Evolutionary conservation across 2,113 vertebrate species (phyloP).

Genomic region (Pteruthius melanotis): DNA sequence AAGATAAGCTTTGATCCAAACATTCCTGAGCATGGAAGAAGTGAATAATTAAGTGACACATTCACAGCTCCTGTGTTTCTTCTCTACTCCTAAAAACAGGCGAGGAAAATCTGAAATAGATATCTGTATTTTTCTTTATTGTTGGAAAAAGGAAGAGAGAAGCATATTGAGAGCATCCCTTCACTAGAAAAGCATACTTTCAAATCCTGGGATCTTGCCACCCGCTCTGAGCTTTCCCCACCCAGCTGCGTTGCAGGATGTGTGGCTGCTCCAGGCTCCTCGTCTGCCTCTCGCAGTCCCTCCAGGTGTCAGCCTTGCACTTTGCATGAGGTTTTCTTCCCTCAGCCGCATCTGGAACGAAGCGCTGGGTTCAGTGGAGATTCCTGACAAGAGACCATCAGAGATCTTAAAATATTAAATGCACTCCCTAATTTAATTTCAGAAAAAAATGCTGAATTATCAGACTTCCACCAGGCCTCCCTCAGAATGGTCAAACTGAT

Average conservation of each 20-base stretch:
- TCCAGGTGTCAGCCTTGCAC: conserved; percentile 73
- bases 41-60: not conserved
- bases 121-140: not conserved
- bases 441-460: conserved; percentile 58
- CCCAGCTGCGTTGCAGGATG: not conserved
- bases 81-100: not conserved
- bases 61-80: not conserved
- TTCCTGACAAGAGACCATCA: conserved; percentile 24
- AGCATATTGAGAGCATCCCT: not conserved
- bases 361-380: not conserved
- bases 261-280: not conserved
- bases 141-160: not conserved
- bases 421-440: conserved; percentile 62
- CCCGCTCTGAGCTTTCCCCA: not conserved
- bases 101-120: not conserved
- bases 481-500: conserved; percentile 24
- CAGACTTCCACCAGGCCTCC: not conserved
- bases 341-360: not conserved
- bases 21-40: not conserved
- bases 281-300: not conserved
- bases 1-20: not conserved
- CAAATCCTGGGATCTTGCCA: not conserved
- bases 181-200: not conserved
- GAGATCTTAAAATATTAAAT: conserved; percentile 63
- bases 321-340: not conserved